Conservation (phyloP, 2,888 invertebrate species). For the Mesochorus sp. region DNA sequence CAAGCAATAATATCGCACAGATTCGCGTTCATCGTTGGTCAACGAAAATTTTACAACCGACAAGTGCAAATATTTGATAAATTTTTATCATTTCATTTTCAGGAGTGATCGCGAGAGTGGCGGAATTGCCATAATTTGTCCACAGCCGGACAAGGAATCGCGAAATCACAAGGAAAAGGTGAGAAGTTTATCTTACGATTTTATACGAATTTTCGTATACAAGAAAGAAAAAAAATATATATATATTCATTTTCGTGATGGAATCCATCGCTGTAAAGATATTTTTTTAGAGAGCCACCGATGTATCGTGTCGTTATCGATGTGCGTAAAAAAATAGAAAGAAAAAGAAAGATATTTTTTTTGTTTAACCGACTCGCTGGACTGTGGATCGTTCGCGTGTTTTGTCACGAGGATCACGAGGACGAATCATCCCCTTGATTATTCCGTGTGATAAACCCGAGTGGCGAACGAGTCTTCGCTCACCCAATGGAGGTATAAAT, state of each 20-base stretch:
- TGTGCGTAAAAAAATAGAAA: conserved; percentile 14
- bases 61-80: no score
- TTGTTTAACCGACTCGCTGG: conserved; percentile 18
- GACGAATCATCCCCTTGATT: conserved; percentile 38
- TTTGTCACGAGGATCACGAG: conserved; percentile 15
- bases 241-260: neutral
- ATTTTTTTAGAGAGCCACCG: conserved; percentile 21
- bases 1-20: no score
- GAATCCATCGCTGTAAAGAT: conserved; percentile 23
- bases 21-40: no score
- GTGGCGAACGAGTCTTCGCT: conserved; percentile 48
- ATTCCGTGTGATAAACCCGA: conserved; percentile 20
- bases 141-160: conserved; percentile 6
- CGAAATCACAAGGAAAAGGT: conserved; percentile 26
- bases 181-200: conserved; percentile 8
- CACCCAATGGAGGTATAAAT: conserved; percentile 58
- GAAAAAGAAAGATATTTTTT: conserved; percentile 8
- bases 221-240: neutral
- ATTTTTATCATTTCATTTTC: neutral
- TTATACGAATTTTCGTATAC: neutral
- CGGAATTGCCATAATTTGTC: conserved; percentile 45
- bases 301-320: conserved; percentile 3
- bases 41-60: conserved; percentile 20
- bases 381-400: conserved; percentile 49
- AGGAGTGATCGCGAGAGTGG: conserved; percentile 42